Evolutionary conservation across 2,113 vertebrate species (phyloP).

Genomic region (Vimba vimba): DNA sequence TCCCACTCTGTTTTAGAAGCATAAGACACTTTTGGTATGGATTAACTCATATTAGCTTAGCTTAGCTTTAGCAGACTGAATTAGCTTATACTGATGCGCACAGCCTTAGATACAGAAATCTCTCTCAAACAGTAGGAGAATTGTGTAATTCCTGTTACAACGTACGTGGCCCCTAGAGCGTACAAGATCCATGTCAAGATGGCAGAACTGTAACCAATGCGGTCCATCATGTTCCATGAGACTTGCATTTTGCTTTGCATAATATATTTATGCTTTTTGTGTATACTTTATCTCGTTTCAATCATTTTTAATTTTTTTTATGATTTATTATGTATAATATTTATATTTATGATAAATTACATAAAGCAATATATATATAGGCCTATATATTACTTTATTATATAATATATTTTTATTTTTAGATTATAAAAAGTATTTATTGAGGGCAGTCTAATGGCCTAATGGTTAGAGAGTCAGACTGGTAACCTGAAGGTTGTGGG

Average conservation of each 20-base stretch:
- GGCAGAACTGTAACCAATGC: not conserved
- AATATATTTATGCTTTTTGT: not conserved
- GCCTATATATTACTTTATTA: no score
- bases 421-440: no score
- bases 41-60: conserved; percentile 69
- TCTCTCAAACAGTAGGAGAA: not conserved
- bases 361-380: not conserved
- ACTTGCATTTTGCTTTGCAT: not conserved
- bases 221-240: not conserved
- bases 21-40: conserved; percentile 66
- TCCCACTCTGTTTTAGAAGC: conserved; percentile 52
- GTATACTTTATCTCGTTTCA: not conserved
- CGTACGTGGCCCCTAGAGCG: not conserved
- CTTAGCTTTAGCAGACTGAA: conserved; percentile 60
- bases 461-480: no score
- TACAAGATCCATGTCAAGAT: not conserved
- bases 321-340: not conserved
- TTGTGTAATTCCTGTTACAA: conserved; percentile 10
- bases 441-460: no score
- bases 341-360: not conserved
- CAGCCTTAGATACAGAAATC: conserved; percentile 30
- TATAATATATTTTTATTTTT: no score
- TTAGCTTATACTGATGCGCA: conserved; percentile 52
- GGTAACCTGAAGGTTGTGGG: no score
- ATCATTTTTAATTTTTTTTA: not conserved